These are phyloP conservation scores for Indri indri DNA, from an alignment of 2,113 vertebrate species.

Conservation along the genomic window DNA sequence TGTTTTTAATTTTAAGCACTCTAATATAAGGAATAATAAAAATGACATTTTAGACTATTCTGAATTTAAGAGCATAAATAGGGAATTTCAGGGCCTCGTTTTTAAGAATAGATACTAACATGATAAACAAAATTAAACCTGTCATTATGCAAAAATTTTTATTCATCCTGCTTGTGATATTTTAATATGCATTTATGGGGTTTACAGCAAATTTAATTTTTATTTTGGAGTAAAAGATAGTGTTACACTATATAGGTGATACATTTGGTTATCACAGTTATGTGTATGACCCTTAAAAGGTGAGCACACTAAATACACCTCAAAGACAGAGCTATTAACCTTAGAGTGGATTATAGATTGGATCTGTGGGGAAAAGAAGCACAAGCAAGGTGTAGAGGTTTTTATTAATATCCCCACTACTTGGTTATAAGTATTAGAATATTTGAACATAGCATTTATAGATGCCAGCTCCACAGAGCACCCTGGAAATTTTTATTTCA, in stretches of 20 bases:
- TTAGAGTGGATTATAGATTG: background rate
- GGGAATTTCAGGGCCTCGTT: slow-evolving; percentile 77
- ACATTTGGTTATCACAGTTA: slow-evolving; percentile 19
- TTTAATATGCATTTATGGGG: slow-evolving; percentile 48
- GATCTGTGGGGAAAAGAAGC: background rate
- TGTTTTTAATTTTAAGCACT: slow-evolving; percentile 89
- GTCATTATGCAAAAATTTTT: slow-evolving; percentile 71
- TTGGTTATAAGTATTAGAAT: background rate
- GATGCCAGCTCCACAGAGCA: background rate
- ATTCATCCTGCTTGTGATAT: background rate
- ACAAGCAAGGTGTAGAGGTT: background rate
- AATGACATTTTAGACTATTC: slow-evolving; percentile 84
- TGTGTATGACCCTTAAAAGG: slow-evolving; percentile 15
- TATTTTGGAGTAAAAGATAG: slow-evolving; percentile 38
- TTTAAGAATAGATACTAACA: slow-evolving; percentile 79
- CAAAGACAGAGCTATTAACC: slow-evolving; percentile 22
- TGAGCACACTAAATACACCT: background rate
- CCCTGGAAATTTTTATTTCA: background rate
- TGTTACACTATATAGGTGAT: slow-evolving; percentile 23
- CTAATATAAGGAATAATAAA: slow-evolving; percentile 88
- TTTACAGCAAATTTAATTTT: slow-evolving; percentile 62
- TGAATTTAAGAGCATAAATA: slow-evolving; percentile 85
- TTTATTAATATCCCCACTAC: background rate
- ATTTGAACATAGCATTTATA: background rate
- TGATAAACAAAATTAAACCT: slow-evolving; percentile 80